Percentiles rank a stretch among this genome's conserved stretches.
These are phyloP conservation scores for Cygnus atratus DNA, from an alignment of 2,113 vertebrate genomes.

Conservation along the genomic window DNA sequence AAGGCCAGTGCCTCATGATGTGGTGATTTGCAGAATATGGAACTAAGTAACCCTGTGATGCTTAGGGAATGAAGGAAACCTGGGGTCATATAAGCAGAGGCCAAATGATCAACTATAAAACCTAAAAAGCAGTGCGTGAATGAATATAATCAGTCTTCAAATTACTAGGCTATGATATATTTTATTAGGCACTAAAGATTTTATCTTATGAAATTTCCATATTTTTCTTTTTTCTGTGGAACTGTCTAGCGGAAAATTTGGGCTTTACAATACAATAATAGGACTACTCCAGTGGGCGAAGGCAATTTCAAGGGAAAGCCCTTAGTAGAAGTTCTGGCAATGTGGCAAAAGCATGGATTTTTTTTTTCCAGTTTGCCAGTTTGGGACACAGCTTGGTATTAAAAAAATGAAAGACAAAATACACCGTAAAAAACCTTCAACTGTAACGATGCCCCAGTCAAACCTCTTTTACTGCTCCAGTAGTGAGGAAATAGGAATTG, in stretches of 20 bases:
- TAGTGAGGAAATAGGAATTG: background rate
- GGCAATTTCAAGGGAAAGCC: background rate
- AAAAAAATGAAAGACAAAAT: background rate
- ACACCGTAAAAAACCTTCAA: accelerated
- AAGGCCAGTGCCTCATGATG: background rate
- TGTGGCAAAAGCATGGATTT: background rate
- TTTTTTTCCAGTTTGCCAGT: background rate
- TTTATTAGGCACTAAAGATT: background rate
- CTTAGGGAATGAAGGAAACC: background rate
- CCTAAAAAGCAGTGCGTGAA: background rate
- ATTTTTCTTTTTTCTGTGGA: background rate
- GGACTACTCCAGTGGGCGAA: background rate
- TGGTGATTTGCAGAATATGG: background rate
- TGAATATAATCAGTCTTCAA: background rate
- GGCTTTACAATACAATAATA: background rate
- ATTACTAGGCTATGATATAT: background rate
- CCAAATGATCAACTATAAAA: accelerated
- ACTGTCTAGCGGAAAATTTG: background rate
- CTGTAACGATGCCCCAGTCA: background rate
- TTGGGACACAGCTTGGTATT: background rate
- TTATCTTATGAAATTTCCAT: background rate
- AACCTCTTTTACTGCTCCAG: background rate
- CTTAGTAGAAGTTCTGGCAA: background rate
- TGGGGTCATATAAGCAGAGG: background rate
- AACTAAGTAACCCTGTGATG: background rate